Conservation (phyloP, 1,140 invertebrate species). For the Andricus grossulariae region DNA sequence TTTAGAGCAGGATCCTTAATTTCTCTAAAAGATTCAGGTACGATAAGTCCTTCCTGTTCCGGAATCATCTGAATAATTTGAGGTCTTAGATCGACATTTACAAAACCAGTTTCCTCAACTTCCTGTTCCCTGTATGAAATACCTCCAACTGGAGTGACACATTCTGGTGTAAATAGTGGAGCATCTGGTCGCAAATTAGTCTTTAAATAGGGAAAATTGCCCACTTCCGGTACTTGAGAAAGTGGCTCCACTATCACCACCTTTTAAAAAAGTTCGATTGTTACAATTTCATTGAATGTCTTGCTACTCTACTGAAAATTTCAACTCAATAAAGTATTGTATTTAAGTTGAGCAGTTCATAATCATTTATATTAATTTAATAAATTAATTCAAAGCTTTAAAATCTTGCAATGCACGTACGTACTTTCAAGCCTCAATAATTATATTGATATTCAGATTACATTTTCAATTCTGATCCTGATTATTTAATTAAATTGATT, state of each 20-base stretch:
- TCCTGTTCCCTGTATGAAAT: background rate
- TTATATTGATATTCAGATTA: too few relatives aligned
- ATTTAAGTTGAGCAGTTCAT: too few relatives aligned
- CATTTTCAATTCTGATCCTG: too few relatives aligned
- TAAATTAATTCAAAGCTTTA: too few relatives aligned
- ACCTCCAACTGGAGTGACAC: background rate
- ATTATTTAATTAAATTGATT: too few relatives aligned
- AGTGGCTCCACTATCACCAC: background rate
- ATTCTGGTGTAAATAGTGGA: constrained; percentile 48
- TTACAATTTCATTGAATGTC: background rate
- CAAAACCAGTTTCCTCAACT: constrained; percentile 43
- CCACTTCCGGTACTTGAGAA: background rate
- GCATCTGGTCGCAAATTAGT: constrained; percentile 52
- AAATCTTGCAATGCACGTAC: too few relatives aligned
- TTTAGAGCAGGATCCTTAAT: constrained; percentile 35
- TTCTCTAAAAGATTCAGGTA: constrained; percentile 15
- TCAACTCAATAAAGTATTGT: too few relatives aligned
- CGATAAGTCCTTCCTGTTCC: background rate
- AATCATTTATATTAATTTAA: too few relatives aligned
- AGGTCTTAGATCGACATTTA: constrained; percentile 41
- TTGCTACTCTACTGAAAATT: background rate
- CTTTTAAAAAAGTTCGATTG: background rate
- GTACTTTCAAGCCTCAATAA: too few relatives aligned
- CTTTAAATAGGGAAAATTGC: constrained; percentile 37
- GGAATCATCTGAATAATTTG: background rate